phyloP scores from a whole-genome alignment of 2,113 vertebrate species.

The Cinclus mexicanus region DNA sequence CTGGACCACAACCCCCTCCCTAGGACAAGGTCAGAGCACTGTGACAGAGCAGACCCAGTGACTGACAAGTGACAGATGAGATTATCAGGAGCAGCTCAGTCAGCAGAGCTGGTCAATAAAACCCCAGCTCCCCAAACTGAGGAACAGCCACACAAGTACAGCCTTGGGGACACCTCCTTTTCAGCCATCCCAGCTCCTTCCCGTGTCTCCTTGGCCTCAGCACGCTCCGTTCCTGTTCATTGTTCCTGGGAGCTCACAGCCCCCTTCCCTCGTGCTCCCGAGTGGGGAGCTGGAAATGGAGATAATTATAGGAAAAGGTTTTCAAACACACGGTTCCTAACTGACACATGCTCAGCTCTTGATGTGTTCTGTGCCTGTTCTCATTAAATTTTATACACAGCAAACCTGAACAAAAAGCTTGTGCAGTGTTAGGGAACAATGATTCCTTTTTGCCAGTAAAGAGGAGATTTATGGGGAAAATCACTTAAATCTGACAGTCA shows the following conservation, averaged over 20 bases:
- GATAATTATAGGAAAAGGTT: constrained; percentile 53
- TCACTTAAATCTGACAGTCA: constrained; percentile 70
- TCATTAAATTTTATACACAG: constrained; percentile 74
- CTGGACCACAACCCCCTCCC: background rate
- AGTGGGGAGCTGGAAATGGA: background rate
- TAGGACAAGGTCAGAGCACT: background rate
- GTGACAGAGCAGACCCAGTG: too few relatives aligned
- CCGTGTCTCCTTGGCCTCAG: background rate
- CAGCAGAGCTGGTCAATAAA: background rate
- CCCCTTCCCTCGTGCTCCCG: background rate
- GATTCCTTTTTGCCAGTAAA: constrained; percentile 66
- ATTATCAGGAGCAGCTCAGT: rapidly evolving
- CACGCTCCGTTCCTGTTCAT: too few relatives aligned
- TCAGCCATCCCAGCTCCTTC: rapidly evolving
- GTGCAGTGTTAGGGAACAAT: constrained; percentile 63
- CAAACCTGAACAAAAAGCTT: constrained; percentile 61
- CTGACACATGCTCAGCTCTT: constrained; percentile 52
- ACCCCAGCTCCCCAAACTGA: rapidly evolving
- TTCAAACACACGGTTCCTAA: constrained; percentile 49
- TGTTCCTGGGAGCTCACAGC: background rate
- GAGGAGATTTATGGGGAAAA: constrained; percentile 70
- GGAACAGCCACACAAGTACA: rapidly evolving
- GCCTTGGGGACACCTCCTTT: rapidly evolving
- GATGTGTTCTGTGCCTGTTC: constrained; percentile 52
- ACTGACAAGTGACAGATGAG: rapidly evolving